These are phyloP conservation scores for Hydrozoanthus tunicans DNA, from an alignment of 64 coral and sea anemone species.

Conservation along the genomic window DNA sequence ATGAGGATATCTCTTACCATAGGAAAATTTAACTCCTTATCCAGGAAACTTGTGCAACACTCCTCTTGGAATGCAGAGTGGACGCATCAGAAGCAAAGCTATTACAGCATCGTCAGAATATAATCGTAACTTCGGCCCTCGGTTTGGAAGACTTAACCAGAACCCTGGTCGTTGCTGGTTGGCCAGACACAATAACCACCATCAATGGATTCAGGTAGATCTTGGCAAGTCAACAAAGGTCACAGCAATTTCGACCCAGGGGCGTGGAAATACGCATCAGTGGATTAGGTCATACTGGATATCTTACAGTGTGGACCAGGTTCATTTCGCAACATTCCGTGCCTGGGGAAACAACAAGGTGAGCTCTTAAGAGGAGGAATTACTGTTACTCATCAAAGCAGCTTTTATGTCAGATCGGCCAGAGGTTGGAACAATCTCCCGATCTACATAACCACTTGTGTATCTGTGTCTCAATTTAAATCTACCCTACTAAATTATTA, in stretches of 20 bases:
- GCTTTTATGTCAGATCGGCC: no score
- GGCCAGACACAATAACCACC: slow-evolving; percentile 52
- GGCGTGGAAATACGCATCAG: slow-evolving; percentile 51
- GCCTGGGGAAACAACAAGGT: slow-evolving; percentile 77
- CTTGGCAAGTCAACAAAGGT: slow-evolving; percentile 60
- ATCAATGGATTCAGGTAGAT: slow-evolving; percentile 82
- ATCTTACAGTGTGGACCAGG: slow-evolving; percentile 60
- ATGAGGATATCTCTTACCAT: background rate
- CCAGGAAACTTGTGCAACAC: slow-evolving; percentile 62
- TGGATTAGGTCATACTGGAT: slow-evolving; percentile 63
- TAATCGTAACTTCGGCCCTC: slow-evolving; percentile 49
- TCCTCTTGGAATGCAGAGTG: slow-evolving; percentile 74
- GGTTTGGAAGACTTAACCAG: slow-evolving; percentile 69
- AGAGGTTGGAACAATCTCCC: no score
- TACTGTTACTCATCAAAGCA: no score
- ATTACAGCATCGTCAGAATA: slow-evolving; percentile 80
- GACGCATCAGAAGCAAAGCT: slow-evolving; percentile 67
- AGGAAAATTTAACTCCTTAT: background rate
- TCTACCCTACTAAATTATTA: no score
- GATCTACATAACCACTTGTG: no score
- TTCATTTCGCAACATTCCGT: slow-evolving; percentile 71
- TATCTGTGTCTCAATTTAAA: no score
- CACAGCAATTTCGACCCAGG: slow-evolving; percentile 70
- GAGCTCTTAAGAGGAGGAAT: background rate
- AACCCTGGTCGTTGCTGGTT: slow-evolving; percentile 76